A percentile compares a stretch with the other conserved stretches of the same genome.
These are phyloP conservation scores for Athetis lepigone DNA, from an alignment of 2,888 invertebrate genomes.

Conservation along the genomic window DNA sequence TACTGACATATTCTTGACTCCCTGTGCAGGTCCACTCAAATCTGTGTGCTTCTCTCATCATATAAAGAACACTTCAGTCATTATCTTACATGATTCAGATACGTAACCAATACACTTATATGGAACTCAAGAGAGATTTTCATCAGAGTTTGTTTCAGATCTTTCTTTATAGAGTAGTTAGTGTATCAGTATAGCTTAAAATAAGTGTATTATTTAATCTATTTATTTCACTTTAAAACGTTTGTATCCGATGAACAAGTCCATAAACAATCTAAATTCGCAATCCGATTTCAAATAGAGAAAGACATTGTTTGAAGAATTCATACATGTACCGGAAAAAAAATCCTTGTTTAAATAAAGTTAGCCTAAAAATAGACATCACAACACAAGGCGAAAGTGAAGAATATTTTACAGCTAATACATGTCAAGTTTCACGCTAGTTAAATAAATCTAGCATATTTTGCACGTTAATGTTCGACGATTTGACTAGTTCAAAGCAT, in stretches of 20 bases:
- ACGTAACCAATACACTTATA: too few relatives aligned
- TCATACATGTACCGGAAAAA: neutral
- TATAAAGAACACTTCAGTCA: too few relatives aligned
- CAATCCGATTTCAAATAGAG: neutral
- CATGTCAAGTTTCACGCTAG: conserved; percentile 17
- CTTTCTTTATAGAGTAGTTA: too few relatives aligned
- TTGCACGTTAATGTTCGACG: neutral
- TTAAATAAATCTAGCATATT: conserved; percentile 8
- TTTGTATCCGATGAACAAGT: neutral
- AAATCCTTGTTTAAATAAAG: conserved; percentile 2
- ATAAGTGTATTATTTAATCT: too few relatives aligned
- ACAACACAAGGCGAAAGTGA: conserved; percentile 35
- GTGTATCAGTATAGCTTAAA: too few relatives aligned
- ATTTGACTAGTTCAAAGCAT: conserved; percentile 2
- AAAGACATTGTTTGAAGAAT: neutral
- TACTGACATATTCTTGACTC: too few relatives aligned
- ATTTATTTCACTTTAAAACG: too few relatives aligned
- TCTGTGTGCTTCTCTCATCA: too few relatives aligned
- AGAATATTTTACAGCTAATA: conserved; percentile 12
- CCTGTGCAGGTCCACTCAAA: too few relatives aligned
- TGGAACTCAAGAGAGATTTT: too few relatives aligned
- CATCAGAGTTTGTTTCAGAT: too few relatives aligned
- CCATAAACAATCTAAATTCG: neutral
- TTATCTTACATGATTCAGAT: too few relatives aligned
- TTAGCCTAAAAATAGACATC: conserved; percentile 21